Percentiles rank a stretch among this genome's conserved stretches.
phyloP scores from a whole-genome alignment of 2,113 vertebrate species.

The Prietella phreatophila region DNA sequence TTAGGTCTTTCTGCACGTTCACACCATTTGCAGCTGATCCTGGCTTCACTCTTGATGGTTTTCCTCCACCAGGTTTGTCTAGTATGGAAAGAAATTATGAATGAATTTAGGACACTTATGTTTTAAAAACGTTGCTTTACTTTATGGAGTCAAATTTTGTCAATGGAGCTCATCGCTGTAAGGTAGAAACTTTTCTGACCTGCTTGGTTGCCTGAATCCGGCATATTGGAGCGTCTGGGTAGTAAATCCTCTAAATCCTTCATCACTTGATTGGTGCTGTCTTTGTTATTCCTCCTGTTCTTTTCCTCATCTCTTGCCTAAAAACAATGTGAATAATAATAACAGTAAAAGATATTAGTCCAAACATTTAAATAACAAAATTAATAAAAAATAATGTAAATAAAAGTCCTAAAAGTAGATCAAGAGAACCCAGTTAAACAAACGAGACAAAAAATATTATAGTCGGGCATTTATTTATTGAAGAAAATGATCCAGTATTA shows the following conservation, averaged over 20 bases:
- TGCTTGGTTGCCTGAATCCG: constrained; percentile 1
- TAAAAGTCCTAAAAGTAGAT: not conserved
- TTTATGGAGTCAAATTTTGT: not conserved
- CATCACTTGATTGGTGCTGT: constrained; percentile 76
- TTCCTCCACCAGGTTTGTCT: constrained; percentile 61
- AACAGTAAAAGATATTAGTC: not conserved
- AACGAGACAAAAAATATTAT: too few species aligned
- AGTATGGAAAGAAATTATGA: not conserved
- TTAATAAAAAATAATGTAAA: not conserved
- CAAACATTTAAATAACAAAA: not conserved
- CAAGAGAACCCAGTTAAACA: not conserved
- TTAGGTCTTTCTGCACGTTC: constrained; percentile 67
- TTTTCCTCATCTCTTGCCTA: constrained; percentile 93
- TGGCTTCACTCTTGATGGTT: constrained; percentile 66
- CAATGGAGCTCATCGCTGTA: not conserved
- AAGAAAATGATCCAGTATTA: too few species aligned
- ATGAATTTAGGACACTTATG: not conserved
- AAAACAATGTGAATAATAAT: not conserved
- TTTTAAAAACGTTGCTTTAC: not conserved
- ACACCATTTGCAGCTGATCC: constrained; percentile 61
- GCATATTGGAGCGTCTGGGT: constrained; percentile 54
- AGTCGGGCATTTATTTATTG: too few species aligned
- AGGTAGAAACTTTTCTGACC: constrained; percentile 24
- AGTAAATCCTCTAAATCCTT: constrained; percentile 81
- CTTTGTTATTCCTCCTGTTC: constrained; percentile 85